These are phyloP conservation scores for Cremastobaeus sp. DNA, from an alignment of 2,888 invertebrate genomes.

Conservation along the genomic window DNA sequence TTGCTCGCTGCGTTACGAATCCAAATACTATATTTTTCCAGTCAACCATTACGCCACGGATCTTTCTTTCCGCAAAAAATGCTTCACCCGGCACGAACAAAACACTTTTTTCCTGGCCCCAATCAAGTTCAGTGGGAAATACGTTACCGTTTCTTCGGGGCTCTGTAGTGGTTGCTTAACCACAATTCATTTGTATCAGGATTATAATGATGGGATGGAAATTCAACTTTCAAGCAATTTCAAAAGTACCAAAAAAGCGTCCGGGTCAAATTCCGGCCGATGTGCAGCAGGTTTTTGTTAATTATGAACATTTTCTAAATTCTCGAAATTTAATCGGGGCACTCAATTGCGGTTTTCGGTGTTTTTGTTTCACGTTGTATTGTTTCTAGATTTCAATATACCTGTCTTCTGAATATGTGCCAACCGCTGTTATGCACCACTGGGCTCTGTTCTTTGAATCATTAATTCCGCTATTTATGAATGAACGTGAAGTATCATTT, in stretches of 20 bases:
- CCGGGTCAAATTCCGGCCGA: too few relatives aligned
- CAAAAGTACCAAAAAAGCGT: not conserved
- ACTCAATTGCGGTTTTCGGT: too few relatives aligned
- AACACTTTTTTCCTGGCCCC: conserved; percentile 27
- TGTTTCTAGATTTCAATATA: too few relatives aligned
- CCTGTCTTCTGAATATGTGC: too few relatives aligned
- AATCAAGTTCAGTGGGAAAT: conserved; percentile 34
- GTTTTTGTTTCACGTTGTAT: too few relatives aligned
- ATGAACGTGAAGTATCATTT: too few relatives aligned
- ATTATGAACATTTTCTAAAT: too few relatives aligned
- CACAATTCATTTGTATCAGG: conserved; percentile 33
- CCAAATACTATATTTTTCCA: conserved; percentile 30
- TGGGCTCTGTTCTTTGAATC: conserved; percentile 10
- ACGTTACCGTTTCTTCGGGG: conserved; percentile 18
- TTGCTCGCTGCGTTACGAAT: conserved; percentile 28
- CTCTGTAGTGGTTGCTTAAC: conserved; percentile 25
- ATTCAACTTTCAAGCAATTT: conserved; percentile 28
- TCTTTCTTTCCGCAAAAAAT: conserved; percentile 21
- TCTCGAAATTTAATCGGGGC: too few relatives aligned
- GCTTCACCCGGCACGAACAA: conserved; percentile 8
- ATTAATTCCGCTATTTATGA: conserved; percentile 10
- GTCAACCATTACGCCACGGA: conserved; percentile 27
- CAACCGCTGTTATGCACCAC: too few relatives aligned
- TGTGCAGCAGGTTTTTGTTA: too few relatives aligned
- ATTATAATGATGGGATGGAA: conserved; percentile 20